A percentile compares a stretch with the other conserved stretches of the same genome.
These are phyloP conservation scores for Orius insidiosus DNA, from an alignment of 1,140 invertebrate species.

Conservation along the genomic window DNA sequence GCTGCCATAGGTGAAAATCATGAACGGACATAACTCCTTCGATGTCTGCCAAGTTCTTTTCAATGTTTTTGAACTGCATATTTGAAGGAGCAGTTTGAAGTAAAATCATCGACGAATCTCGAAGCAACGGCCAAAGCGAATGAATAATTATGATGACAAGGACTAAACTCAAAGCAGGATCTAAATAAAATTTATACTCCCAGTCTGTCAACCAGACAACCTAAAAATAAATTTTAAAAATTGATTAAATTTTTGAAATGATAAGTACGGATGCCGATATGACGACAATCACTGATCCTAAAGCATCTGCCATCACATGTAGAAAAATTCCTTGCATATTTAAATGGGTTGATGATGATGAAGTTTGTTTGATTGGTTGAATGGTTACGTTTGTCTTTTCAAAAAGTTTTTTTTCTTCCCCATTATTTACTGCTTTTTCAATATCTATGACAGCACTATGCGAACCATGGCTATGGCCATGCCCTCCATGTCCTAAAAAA, in stretches of 20 bases:
- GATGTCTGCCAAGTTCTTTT: slow-evolving; percentile 65
- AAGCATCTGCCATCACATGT: slow-evolving; percentile 90
- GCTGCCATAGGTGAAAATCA: slow-evolving; percentile 88
- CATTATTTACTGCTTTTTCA: slow-evolving; percentile 44
- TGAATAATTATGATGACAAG: slow-evolving; percentile 62
- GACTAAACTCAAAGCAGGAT: slow-evolving; percentile 77
- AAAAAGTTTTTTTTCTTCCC: slow-evolving; percentile 29
- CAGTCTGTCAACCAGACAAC: slow-evolving; percentile 77
- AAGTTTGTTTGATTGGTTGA: too few relatives aligned
- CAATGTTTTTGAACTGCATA: slow-evolving; percentile 79
- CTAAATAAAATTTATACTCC: slow-evolving; percentile 71
- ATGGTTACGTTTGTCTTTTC: too few relatives aligned
- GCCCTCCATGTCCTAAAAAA: slow-evolving; percentile 54
- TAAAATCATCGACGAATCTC: slow-evolving; percentile 75
- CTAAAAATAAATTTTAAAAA: slow-evolving; percentile 12
- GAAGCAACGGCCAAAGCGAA: slow-evolving; percentile 70
- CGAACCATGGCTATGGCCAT: slow-evolving; percentile 31
- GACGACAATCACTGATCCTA: slow-evolving; percentile 92
- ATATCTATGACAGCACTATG: slow-evolving; percentile 47
- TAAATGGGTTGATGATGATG: slow-evolving; percentile 29
- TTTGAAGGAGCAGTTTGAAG: slow-evolving; percentile 84
- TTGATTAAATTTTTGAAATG: not conserved
- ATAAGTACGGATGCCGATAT: slow-evolving; percentile 52
- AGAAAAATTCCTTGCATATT: slow-evolving; percentile 97
- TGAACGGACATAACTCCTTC: slow-evolving; percentile 83